These are phyloP conservation scores for Lycaena phlaeas DNA, from an alignment of 2,888 invertebrate genomes.

Conservation along the genomic window DNA sequence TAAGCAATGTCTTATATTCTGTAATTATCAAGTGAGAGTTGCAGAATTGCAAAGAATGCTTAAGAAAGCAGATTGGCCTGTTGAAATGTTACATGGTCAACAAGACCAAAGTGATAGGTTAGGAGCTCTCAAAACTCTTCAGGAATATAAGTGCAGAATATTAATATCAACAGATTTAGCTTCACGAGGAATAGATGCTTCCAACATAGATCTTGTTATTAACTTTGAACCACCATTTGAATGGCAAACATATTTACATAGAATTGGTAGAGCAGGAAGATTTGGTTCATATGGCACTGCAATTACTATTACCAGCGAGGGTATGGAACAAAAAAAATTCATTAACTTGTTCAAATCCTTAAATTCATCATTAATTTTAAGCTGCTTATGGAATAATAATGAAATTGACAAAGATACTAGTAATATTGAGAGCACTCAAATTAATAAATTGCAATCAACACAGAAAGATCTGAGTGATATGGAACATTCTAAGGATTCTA, in stretches of 20 bases:
- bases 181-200: constrained; percentile 94
- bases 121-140: constrained; percentile 82
- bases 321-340: constrained; percentile 75
- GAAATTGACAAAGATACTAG: constrained; percentile 4
- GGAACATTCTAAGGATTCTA: background rate
- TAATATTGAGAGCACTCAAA: constrained; percentile 9
- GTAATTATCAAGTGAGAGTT: constrained; percentile 89
- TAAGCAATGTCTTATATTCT: constrained; percentile 93
- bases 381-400: constrained; percentile 32
- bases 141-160: constrained; percentile 86
- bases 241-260: constrained; percentile 89
- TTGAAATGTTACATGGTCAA: constrained; percentile 82
- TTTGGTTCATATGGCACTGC: constrained; percentile 90
- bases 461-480: background rate
- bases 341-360: constrained; percentile 70
- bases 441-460: background rate
- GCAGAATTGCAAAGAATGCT: constrained; percentile 83
- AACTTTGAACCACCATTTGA: constrained; percentile 91
- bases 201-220: constrained; percentile 92
- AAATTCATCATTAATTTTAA: constrained; percentile 46
- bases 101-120: constrained; percentile 86
- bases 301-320: constrained; percentile 80
- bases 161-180: constrained; percentile 93
- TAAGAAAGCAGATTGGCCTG: constrained; percentile 82
- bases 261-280: constrained; percentile 96